Evolutionary conservation across 2,113 vertebrate species (phyloP).

Genomic region (Malurus elegans): DNA sequence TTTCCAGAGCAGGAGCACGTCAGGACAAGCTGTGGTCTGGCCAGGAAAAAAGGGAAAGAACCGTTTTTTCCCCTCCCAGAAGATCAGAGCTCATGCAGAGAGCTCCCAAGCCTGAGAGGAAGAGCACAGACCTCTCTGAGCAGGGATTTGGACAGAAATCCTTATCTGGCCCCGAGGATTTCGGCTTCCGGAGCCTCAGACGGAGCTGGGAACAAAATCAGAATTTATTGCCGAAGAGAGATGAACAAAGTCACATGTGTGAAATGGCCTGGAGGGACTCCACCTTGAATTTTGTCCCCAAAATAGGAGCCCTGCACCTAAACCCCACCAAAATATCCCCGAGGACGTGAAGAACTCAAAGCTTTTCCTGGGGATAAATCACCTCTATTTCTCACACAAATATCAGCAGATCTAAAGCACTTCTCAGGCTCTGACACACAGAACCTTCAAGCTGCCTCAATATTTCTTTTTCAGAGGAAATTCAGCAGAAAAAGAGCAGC

Average conservation of each 20-base stretch:
- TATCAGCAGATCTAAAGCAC: neutral
- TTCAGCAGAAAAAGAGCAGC: slow-evolving; percentile 62
- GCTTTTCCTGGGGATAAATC: neutral
- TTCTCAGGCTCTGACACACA: neutral
- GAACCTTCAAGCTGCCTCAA: neutral
- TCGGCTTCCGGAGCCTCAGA: neutral
- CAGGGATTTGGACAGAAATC: neutral
- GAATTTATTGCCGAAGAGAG: neutral
- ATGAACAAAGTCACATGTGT: neutral
- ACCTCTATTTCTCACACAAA: neutral
- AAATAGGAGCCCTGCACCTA: neutral
- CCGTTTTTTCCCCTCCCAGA: neutral
- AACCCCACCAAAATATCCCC: neutral
- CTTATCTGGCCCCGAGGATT: neutral
- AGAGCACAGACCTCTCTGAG: neutral
- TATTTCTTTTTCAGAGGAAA: slow-evolving; percentile 62
- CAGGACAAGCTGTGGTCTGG: slow-evolving; percentile 38
- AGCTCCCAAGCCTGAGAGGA: neutral
- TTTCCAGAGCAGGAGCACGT: slow-evolving; percentile 31
- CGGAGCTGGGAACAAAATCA: neutral
- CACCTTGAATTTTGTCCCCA: rapidly evolving
- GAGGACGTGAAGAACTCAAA: neutral
- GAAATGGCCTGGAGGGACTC: neutral
- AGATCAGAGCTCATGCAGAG: neutral
- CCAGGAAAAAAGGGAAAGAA: slow-evolving; percentile 6